Conservation (phyloP, 2,797 vertebrate species). For the Pangasius sanitwongsei region DNA sequence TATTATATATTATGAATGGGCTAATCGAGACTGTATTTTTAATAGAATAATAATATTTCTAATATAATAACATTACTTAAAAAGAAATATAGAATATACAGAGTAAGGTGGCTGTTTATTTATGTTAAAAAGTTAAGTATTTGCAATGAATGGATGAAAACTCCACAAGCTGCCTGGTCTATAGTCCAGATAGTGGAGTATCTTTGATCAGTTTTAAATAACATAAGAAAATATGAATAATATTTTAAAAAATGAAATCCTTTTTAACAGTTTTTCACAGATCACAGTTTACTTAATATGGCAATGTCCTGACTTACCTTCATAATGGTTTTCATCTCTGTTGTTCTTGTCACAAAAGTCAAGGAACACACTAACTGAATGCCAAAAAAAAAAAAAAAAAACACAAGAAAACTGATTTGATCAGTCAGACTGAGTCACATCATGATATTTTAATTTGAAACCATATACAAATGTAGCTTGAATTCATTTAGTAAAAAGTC, state of each 20-base stretch:
- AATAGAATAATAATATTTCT: not conserved
- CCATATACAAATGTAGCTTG: not conserved
- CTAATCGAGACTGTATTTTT: not conserved
- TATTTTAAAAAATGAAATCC: not conserved
- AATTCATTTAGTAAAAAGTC: not conserved
- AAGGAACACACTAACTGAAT: not conserved
- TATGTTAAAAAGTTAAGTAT: not conserved
- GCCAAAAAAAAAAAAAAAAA: not conserved
- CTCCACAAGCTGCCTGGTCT: too few species aligned
- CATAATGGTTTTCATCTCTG: not conserved
- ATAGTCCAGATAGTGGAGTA: not conserved
- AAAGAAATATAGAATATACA: not conserved
- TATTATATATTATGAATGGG: not conserved
- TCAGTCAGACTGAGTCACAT: not conserved
- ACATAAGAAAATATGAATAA: not conserved
- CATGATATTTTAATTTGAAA: not conserved
- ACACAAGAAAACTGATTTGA: not conserved
- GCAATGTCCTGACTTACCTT: not conserved
- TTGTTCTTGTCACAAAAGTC: not conserved
- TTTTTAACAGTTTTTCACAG: not conserved
- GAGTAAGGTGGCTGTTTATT: not conserved
- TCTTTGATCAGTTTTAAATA: not conserved
- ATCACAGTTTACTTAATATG: not conserved
- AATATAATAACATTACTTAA: not conserved
- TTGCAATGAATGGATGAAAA: not conserved